phyloP scores from a whole-genome alignment of 2,797 vertebrate species.

The Anguilla obscura region DNA sequence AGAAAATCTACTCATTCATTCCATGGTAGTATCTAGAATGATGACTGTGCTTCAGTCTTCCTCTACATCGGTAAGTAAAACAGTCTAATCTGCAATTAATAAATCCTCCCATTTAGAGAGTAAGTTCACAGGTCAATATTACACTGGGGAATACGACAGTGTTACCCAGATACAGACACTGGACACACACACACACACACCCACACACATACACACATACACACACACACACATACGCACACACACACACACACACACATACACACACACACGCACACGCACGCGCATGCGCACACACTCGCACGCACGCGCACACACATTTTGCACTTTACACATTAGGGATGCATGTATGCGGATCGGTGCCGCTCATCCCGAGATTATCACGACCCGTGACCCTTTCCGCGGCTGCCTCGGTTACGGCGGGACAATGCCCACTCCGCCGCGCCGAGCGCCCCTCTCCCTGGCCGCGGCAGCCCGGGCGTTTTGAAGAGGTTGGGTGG shows the following conservation, averaged over 20 bases:
- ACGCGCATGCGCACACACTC: neutral
- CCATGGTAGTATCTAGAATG: neutral
- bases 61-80: neutral
- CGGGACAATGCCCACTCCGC: neutral
- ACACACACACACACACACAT: slow-evolving; percentile 27
- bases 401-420: slow-evolving; percentile 18
- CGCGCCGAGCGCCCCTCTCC: neutral
- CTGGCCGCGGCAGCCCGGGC: slow-evolving; percentile 28
- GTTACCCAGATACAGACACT: slow-evolving; percentile 6
- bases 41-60: neutral
- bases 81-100: neutral
- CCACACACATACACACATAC: neutral
- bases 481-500: slow-evolving; percentile 39
- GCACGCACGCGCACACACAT: slow-evolving; percentile 23
- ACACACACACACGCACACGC: neutral
- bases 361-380: slow-evolving; percentile 22
- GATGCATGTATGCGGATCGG: slow-evolving; percentile 27
- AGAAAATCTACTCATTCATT: neutral
- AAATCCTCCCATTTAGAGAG: neutral
- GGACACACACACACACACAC: neutral
- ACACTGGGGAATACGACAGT: neutral
- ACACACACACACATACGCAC: neutral
- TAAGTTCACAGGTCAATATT: neutral
- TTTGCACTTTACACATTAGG: slow-evolving; percentile 26
- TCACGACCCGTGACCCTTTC: slow-evolving; percentile 25